These are phyloP conservation scores for Perodicticus potto DNA, from an alignment of 2,797 vertebrate genomes.

Conservation along the genomic window DNA sequence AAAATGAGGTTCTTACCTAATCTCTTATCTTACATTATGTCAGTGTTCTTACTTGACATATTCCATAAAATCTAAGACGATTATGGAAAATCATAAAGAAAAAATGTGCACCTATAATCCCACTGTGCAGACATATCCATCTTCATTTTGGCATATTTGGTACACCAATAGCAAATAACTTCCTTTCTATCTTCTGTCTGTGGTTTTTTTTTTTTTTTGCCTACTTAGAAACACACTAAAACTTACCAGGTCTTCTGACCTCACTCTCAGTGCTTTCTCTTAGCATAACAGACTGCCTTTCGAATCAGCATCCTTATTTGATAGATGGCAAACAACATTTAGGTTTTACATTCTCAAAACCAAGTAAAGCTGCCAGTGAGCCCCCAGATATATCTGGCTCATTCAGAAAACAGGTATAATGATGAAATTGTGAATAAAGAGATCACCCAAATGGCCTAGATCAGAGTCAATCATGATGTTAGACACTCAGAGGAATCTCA, in stretches of 20 bases:
- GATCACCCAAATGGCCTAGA: not conserved
- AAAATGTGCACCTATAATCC: not conserved
- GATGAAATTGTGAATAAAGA: not conserved
- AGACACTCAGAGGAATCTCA: not conserved
- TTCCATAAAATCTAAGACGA: conserved; percentile 5
- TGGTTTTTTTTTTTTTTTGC: not conserved
- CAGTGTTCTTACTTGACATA: not conserved
- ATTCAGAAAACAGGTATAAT: not conserved
- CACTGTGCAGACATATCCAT: not conserved
- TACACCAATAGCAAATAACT: not conserved
- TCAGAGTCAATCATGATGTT: not conserved
- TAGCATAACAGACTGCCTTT: not conserved
- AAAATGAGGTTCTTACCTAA: not conserved
- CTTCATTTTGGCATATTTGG: not conserved
- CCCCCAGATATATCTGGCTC: not conserved
- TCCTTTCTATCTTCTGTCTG: not conserved
- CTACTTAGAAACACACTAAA: not conserved
- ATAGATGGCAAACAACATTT: conserved; percentile 18
- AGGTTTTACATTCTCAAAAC: conserved; percentile 55
- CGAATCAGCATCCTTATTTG: conserved; percentile 6
- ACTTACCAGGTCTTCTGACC: not conserved
- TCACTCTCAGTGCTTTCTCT: not conserved
- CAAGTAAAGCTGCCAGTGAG: not conserved
- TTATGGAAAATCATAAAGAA: not conserved
- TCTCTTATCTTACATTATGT: not conserved